Percentiles rank a stretch among this genome's conserved stretches.
Conservation (phyloP, 2,113 vertebrate species). For the Sula dactylatra region DNA sequence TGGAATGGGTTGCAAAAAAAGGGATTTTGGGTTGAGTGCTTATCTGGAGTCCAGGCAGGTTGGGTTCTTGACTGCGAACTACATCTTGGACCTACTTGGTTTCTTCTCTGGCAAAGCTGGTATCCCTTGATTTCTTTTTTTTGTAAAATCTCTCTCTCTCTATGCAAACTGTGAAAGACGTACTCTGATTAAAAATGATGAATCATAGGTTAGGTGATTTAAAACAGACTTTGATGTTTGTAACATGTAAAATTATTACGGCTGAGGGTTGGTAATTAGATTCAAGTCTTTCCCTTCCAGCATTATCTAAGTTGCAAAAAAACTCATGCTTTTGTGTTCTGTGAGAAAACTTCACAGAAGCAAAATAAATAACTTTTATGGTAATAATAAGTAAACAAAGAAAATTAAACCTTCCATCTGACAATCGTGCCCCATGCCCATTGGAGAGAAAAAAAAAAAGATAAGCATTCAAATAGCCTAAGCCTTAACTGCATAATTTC, state of each 20-base stretch:
- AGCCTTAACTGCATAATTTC: background rate
- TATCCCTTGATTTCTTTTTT: background rate
- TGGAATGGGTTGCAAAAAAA: background rate
- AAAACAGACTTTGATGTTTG: background rate
- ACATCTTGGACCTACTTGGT: background rate
- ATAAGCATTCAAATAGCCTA: rapidly evolving
- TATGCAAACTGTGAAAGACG: background rate
- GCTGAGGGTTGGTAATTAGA: background rate
- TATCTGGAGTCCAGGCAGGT: background rate
- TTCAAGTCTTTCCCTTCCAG: background rate
- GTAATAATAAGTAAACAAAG: background rate
- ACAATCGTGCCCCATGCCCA: background rate
- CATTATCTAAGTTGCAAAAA: background rate
- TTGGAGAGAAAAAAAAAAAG: background rate
- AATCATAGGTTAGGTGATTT: background rate
- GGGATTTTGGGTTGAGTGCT: background rate
- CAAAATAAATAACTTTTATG: background rate
- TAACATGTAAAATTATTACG: rapidly evolving
- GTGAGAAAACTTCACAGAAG: background rate
- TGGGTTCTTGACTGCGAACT: background rate
- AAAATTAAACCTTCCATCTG: background rate
- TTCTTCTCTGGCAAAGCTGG: background rate
- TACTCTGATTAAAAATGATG: background rate
- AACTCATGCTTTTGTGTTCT: background rate
- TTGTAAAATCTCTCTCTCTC: background rate